Evolutionary conservation across 1,140 invertebrate genomes (phyloP).

Genomic region (Tigriopus japonicus): DNA sequence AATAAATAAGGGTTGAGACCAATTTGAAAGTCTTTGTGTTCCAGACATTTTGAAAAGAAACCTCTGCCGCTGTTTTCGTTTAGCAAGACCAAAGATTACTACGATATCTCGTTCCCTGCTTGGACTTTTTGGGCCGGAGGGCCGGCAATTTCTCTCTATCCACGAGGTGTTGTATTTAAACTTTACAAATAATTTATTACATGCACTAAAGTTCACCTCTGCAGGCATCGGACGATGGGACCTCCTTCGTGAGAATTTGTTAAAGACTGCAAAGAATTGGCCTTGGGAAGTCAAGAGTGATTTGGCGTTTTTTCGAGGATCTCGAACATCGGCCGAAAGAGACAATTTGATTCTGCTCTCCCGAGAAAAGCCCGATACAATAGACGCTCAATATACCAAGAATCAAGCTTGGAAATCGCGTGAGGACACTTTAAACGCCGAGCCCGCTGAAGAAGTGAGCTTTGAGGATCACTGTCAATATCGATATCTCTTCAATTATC

Average conservation of each 20-base stretch:
- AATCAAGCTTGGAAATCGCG: constrained; percentile 97
- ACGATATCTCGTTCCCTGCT: constrained; percentile 87
- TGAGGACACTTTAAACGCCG: constrained; percentile 30
- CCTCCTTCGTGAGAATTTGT: constrained; percentile 47
- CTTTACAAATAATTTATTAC: background rate
- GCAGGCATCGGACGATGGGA: constrained; percentile 83
- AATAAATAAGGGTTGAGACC: too few relatives aligned
- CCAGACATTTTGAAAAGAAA: background rate
- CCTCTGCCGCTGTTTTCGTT: constrained; percentile 14
- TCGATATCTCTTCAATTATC: constrained; percentile 83
- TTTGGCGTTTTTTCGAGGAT: constrained; percentile 77
- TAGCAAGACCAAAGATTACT: constrained; percentile 48
- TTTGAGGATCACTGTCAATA: constrained; percentile 82
- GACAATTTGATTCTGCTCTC: constrained; percentile 76
- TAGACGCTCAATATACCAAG: constrained; percentile 87
- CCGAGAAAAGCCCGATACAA: constrained; percentile 41
- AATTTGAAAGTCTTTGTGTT: background rate
- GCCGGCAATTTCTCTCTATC: constrained; percentile 79
- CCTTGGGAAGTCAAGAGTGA: constrained; percentile 57
- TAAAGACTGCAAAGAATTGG: constrained; percentile 38
- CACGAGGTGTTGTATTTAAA: constrained; percentile 31
- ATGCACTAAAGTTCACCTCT: too few relatives aligned
- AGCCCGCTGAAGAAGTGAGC: constrained; percentile 61
- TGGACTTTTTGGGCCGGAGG: constrained; percentile 97
- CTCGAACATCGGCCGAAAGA: constrained; percentile 69